A percentile compares a stretch with the other conserved stretches of the same genome.
Evolutionary conservation across 2,797 vertebrate species (phyloP).

Genomic region (Prionace glauca): DNA sequence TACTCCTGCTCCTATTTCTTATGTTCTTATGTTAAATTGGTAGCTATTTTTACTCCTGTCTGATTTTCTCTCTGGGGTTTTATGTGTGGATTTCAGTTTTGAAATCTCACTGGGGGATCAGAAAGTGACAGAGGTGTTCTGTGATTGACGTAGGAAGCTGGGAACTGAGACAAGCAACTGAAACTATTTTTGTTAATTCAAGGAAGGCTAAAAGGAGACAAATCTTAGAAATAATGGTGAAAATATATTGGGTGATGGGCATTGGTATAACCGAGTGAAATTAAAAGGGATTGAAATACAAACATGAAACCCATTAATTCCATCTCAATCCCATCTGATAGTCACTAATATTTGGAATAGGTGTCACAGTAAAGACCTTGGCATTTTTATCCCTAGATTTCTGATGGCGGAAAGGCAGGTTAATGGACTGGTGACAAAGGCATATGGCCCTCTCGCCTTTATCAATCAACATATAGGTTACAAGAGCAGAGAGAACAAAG

Average conservation of each 20-base stretch:
- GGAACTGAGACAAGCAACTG: neutral
- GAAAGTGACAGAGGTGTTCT: neutral
- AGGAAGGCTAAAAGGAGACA: neutral
- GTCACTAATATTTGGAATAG: neutral
- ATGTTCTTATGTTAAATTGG: neutral
- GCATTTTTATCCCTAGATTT: too few relatives aligned
- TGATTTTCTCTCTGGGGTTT: neutral
- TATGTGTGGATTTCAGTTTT: neutral
- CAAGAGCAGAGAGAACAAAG: too few relatives aligned
- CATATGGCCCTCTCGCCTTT: too few relatives aligned
- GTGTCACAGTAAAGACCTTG: neutral
- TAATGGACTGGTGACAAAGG: too few relatives aligned
- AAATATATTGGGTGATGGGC: neutral
- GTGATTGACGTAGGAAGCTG: neutral
- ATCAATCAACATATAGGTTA: too few relatives aligned
- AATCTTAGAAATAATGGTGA: neutral
- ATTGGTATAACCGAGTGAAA: neutral
- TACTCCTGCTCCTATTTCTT: too few relatives aligned
- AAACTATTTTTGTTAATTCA: neutral
- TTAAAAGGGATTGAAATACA: neutral
- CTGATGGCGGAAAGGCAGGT: too few relatives aligned
- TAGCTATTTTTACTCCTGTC: neutral
- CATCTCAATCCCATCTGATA: neutral
- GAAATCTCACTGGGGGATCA: neutral
- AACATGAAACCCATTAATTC: neutral